These are phyloP conservation scores for Corythornis leucogaster DNA, from an alignment of 2,797 vertebrate genomes.

Conservation along the genomic window DNA sequence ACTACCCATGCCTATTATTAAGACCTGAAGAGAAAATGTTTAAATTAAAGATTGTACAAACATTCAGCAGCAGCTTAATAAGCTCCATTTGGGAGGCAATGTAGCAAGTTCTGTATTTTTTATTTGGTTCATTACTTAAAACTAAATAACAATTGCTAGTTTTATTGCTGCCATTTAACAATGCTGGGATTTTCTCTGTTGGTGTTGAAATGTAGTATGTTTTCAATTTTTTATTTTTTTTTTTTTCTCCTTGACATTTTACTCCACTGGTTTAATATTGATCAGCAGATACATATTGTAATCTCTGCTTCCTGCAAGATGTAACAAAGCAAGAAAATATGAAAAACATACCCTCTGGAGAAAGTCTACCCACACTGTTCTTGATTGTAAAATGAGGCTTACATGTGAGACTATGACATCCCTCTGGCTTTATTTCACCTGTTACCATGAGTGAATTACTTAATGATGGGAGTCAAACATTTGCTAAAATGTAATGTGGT, in stretches of 20 bases:
- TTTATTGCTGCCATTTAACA: slow-evolving; percentile 61
- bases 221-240: slow-evolving; percentile 48
- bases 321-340: slow-evolving; percentile 7
- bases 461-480: slow-evolving; percentile 40
- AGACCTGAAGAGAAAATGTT: slow-evolving; percentile 74
- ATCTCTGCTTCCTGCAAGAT: slow-evolving; percentile 25
- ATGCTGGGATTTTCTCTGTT: slow-evolving; percentile 64
- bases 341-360: neutral
- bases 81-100: slow-evolving; percentile 75
- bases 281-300: slow-evolving; percentile 57
- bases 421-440: slow-evolving; percentile 22
- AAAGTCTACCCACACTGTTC: neutral
- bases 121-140: slow-evolving; percentile 81
- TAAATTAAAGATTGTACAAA: slow-evolving; percentile 75
- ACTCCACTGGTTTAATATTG: slow-evolving; percentile 62
- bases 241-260: slow-evolving; percentile 58
- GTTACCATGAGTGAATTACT: slow-evolving; percentile 25
- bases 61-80: slow-evolving; percentile 68
- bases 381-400: slow-evolving; percentile 43
- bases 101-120: slow-evolving; percentile 65
- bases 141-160: slow-evolving; percentile 72
- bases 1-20: slow-evolving; percentile 66
- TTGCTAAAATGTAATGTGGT: slow-evolving; percentile 29
- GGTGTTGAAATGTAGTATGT: slow-evolving; percentile 58
- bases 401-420: neutral